These are phyloP conservation scores for Hedychridium roseum DNA, from an alignment of 2,888 invertebrate genomes.

Conservation along the genomic window DNA sequence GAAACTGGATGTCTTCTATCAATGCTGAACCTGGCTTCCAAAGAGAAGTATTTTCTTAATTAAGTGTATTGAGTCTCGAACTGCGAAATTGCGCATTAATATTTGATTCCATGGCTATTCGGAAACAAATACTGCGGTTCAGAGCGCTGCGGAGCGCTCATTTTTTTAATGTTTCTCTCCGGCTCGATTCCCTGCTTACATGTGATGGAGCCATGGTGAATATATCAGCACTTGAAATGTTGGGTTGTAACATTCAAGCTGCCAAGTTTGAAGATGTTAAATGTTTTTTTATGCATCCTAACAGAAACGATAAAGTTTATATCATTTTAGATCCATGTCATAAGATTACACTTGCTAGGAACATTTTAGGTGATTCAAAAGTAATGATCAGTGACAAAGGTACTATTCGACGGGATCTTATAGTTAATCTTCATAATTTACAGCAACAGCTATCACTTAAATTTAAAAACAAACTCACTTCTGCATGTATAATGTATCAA, in stretches of 20 bases:
- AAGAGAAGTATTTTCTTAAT: not conserved
- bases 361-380: constrained; percentile 12
- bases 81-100: not conserved
- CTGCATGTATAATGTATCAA: not conserved
- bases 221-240: not conserved
- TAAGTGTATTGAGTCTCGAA: not conserved
- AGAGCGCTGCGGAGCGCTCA: not conserved
- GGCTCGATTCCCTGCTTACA: not conserved
- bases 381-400: constrained; percentile 17
- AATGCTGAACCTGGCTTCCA: not conserved
- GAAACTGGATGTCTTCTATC: not conserved
- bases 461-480: not conserved
- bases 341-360: too few relatives aligned
- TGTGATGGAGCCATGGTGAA: not conserved
- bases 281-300: not conserved
- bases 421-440: constrained; percentile 24
- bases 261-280: not conserved
- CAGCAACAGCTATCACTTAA: too few relatives aligned
- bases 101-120: not conserved
- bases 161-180: not conserved
- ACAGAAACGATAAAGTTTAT: not conserved
- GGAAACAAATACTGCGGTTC: not conserved
- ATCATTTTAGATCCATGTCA: constrained; percentile 2
- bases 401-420: constrained; percentile 28
- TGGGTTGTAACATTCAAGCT: not conserved